A percentile compares a stretch with the other conserved stretches of the same genome.
These are phyloP conservation scores for Macroteleia sp. DNA, from an alignment of 2,888 invertebrate genomes.

Conservation along the genomic window DNA sequence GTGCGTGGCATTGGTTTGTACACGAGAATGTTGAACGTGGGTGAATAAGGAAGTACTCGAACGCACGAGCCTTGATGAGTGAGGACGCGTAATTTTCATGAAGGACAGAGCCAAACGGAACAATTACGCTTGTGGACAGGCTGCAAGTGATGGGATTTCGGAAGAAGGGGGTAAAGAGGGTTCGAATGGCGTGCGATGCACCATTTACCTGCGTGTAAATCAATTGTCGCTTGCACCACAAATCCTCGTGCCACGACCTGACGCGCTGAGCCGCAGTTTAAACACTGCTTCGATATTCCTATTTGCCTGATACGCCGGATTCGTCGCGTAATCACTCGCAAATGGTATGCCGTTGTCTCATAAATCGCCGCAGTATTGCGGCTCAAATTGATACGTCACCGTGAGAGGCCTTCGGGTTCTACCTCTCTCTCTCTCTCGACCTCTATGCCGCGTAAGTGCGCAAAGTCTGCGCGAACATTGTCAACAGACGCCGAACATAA, in stretches of 20 bases:
- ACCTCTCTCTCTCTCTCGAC: background rate
- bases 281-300: slow-evolving; percentile 63
- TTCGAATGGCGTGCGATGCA: slow-evolving; percentile 45
- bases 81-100: slow-evolving; percentile 58
- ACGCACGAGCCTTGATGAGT: slow-evolving; percentile 27
- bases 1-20: too few relatives aligned
- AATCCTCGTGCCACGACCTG: slow-evolving; percentile 72
- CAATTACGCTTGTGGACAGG: slow-evolving; percentile 63
- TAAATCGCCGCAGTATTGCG: slow-evolving; percentile 39
- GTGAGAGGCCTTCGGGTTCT: slow-evolving; percentile 9
- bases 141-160: slow-evolving; percentile 63
- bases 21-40: slow-evolving; percentile 14
- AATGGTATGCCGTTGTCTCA: slow-evolving; percentile 57
- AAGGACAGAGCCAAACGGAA: slow-evolving; percentile 58
- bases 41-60: slow-evolving; percentile 44
- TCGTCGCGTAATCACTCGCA: slow-evolving; percentile 52
- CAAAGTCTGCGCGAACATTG: slow-evolving; percentile 61
- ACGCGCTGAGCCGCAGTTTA: slow-evolving; percentile 70
- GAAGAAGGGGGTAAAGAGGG: slow-evolving; percentile 44
- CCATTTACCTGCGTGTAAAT: slow-evolving; percentile 73
- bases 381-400: slow-evolving; percentile 41
- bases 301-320: slow-evolving; percentile 57
- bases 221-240: slow-evolving; percentile 77
- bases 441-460: slow-evolving; percentile 24
- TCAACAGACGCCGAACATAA: slow-evolving; percentile 79